Evolutionary conservation across 2,113 vertebrate species (phyloP), one percentile per base, ranked within the genome.

Genomic region (Xenopus borealis): DNA sequence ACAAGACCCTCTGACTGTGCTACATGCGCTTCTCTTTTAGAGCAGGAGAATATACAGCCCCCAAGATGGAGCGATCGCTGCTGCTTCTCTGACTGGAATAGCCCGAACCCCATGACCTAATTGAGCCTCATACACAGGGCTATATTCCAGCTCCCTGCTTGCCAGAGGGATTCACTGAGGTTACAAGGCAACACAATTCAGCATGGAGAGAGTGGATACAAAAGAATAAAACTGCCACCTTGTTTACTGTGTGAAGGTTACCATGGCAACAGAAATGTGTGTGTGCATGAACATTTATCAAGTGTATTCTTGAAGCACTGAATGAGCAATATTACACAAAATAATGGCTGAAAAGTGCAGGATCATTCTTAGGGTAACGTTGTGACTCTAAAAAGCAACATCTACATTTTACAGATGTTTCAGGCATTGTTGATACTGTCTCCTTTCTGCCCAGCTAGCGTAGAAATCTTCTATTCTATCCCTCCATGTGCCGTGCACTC

Each of bases 1-100:
- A 77, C 46, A 77, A 77, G 74, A 77, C 74, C 74, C 74, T 77
- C 74, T 77, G 61, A 77, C 74, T 77, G 74, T 77, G 74, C 61
- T 77, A 77, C 23, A 62, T 46, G 53, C 69, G 66, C 59, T 77
- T 67, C 74, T 67, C 62, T 57, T 55, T 55, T 27, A 57, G 27
- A 77, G 74, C 74, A 77, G 45, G 55, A 59, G 45, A 57, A 70
- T 63, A n/a, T 75, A 53, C 66, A 53, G 66, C 44, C 47, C 58
- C 50, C 67, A 77, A 77, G 61, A 70, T 76, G 61, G 59, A 69
- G 74, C 47, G 52, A 70, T 77, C 18, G 67, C 74, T 70, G 74
- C 74, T 77, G 59, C 74, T 77, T 64, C 61, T 77, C 67, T 57
- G 47, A 70, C 66, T 70, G 74, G 74, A 77, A 64, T 46, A 76